Evolutionary conservation across 2,113 vertebrate species (phyloP).

Genomic region (Notothenia rossii): DNA sequence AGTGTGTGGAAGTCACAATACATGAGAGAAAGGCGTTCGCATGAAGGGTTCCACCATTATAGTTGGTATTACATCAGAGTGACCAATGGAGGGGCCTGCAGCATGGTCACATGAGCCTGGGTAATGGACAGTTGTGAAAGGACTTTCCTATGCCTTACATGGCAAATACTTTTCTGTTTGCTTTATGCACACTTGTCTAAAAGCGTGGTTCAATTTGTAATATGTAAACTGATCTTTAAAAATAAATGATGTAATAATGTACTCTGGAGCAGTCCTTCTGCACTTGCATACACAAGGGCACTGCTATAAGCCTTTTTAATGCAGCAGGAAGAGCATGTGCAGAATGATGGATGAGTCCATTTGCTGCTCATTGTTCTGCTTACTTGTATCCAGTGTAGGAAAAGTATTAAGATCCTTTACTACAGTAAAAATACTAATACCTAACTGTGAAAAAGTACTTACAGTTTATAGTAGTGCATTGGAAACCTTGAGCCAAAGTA

Average conservation of each 20-base stretch:
- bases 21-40: not conserved
- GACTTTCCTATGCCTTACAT: constrained; percentile 1
- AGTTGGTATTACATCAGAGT: not conserved
- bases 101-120: not conserved
- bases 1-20: constrained; percentile 2
- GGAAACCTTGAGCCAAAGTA: too few species aligned
- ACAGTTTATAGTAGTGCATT: too few species aligned
- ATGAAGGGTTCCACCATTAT: not conserved
- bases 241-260: constrained; percentile 26
- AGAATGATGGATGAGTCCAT: not conserved
- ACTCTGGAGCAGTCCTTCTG: not conserved
- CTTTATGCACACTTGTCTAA: not conserved
- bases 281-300: not conserved
- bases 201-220: constrained; percentile 13
- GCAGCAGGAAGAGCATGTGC: not conserved
- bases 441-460: too few species aligned
- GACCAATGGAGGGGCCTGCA: not conserved
- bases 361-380: not conserved
- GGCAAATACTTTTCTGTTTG: not conserved
- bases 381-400: too few species aligned
- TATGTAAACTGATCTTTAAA: constrained; percentile 23
- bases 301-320: not conserved
- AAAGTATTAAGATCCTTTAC: too few species aligned
- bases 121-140: not conserved
- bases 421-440: too few species aligned